Base-by-base conservation (phyloP, 2,888 invertebrate species). In the Scaeva pyrastri region DNA sequence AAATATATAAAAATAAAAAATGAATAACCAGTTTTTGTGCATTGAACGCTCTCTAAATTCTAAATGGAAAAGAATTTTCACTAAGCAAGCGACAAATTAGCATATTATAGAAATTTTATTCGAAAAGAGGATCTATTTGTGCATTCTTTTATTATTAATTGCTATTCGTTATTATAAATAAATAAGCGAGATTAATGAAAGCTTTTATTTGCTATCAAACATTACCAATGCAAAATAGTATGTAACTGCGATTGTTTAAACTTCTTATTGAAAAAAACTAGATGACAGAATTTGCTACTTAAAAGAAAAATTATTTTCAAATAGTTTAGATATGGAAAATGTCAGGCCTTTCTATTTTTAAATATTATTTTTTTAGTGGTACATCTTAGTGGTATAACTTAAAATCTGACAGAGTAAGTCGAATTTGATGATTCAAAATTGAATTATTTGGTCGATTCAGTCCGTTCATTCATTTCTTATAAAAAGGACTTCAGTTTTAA, bases 11-110 rank as follows among this genome's bases (percentile, higher is more conserved):
- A 23, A 48, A 31, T 8, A 19, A 26, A 43, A 2, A 16, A 55
- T 43, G 64, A 71, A 74, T 74, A 79, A 75, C 84, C 84, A 84
- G 84, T 72, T 12, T 75, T n/a, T 64, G 52, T 68, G 77, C 45
- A 26, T 45, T 12, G 36, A 55, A 21, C 3, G 8, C 12, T 45
- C n/a, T 45, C 0, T 8, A 36, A 50, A 23, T 41, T 31, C 2
- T 14, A 41, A 39, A 56, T 31, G 8, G 26, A 64, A 11, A 48
- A 12, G n/a, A n/a, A n/a, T 2, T 48, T 26, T n/a, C 12, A 31
- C 19, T 45, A 19, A 48, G 31, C 48, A 66, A 66, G 66, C 66
- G 14, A 48, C 12, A 48, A 64, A 48, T 16, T 45, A 64, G 31
- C 31, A 45, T 45, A 16, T 26, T 14, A 64, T 23, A 12, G n/a